Base-by-base conservation (phyloP, 2,888 invertebrate genomes). In the Scaptomyza tumidula region DNA sequence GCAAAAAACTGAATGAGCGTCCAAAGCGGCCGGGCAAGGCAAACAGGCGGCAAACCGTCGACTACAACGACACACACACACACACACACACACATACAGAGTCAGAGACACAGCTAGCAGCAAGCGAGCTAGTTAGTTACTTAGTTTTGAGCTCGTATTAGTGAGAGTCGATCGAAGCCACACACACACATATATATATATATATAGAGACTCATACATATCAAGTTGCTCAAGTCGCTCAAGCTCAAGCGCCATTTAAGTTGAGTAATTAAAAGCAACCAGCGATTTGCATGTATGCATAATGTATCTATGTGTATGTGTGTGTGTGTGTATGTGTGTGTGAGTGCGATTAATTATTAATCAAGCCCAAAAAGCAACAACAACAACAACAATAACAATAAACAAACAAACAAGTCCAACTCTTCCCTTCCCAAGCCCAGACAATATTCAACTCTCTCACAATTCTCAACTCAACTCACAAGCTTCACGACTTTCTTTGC, bases 221-320 rank as follows among this genome's bases (percentile, higher is more conserved):
- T 56, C 76, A 81, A 84, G 87, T 87, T 83, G 87, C 87, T 83
- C 81, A 85, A 86, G 87, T 84, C 88, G 86, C 86, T 87, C 84
- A 88, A 86, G 77, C 75, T 71, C 72, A 76, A 82, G 88, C 85
- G 88, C 88, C 85, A 85, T 88, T 88, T 84, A 88, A 85, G 85
- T 88, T 85, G 88, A 88, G 88, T 85, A 85, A 85, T 85, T 85
- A 85, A 86, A 87, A 72, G 56, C 76, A 73, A 75, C 80, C 88
- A 72, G 70, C 73, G 69, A 83, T 83, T 86, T 86, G 87, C 78
- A 81, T 85, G 65, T 64, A 44, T 64, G 62, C 49, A 19, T 19
- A 49, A 14, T 52, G 13, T 59, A 19, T 53, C 6, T 43, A 11
- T 52, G 24, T 44, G 29, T 45, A 37, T 63, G 45, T 49, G 11